phyloP scores from a whole-genome alignment of 2,113 vertebrate species.

The Prunella himalayana region DNA sequence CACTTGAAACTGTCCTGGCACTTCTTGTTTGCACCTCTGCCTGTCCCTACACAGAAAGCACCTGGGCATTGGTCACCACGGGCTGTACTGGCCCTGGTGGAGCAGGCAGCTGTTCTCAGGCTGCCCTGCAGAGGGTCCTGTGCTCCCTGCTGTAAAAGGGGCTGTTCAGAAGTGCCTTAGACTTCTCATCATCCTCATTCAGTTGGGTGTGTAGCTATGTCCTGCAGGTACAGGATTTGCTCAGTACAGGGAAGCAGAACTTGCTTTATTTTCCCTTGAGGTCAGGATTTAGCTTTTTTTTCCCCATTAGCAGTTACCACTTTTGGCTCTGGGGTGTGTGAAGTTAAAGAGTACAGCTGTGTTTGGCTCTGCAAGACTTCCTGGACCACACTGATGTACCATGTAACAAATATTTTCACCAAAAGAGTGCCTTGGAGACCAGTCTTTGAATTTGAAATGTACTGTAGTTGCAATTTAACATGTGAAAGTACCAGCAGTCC shows the following conservation, averaged over 20 bases:
- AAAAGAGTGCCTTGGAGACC: neutral
- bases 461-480: neutral
- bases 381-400: neutral
- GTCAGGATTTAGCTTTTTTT: neutral
- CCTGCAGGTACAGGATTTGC: neutral
- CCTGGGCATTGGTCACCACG: neutral
- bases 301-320: no score
- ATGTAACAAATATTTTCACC: neutral
- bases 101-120: neutral
- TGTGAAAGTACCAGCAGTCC: neutral
- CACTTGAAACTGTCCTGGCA: neutral
- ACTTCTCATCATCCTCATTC: neutral
- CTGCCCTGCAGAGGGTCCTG: neutral
- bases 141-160: neutral
- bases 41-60: neutral
- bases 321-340: neutral
- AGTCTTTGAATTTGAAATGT: neutral
- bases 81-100: fast-evolving
- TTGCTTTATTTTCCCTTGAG: neutral
- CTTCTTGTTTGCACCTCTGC: neutral
- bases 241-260: neutral
- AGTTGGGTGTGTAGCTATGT: fast-evolving
- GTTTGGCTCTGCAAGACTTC: neutral
- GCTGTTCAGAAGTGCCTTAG: neutral
- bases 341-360: neutral